A percentile compares a stretch with the other conserved stretches of the same genome.
Evolutionary conservation across 2,113 vertebrate species (phyloP).

Genomic region (Chlorodrepanis virens): DNA sequence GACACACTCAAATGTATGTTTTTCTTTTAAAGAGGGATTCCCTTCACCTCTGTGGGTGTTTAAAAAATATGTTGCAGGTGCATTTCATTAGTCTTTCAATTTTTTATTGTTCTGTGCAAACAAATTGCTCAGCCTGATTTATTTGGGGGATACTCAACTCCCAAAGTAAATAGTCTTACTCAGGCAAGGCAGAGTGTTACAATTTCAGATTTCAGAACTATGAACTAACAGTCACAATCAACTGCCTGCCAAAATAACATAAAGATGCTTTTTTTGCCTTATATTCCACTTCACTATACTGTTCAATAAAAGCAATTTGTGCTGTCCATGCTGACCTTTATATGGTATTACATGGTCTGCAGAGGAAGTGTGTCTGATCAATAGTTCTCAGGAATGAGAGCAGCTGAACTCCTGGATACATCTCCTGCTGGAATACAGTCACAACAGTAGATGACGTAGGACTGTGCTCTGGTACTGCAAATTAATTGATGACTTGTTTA

Average conservation of each 20-base stretch:
- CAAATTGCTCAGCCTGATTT: slow-evolving; percentile 9
- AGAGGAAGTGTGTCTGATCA: slow-evolving; percentile 22
- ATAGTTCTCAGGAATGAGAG: neutral
- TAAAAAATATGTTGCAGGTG: neutral
- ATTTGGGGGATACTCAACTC: slow-evolving; percentile 9
- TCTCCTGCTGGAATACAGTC: neutral
- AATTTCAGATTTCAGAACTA: neutral
- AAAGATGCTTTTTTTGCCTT: neutral
- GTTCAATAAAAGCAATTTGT: slow-evolving; percentile 54
- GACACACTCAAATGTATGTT: neutral
- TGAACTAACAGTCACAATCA: neutral
- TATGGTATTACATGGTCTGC: neutral
- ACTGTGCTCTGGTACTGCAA: neutral
- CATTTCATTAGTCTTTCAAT: slow-evolving; percentile 36
- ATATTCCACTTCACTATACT: slow-evolving; percentile 1
- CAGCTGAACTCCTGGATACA: neutral
- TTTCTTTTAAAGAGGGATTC: neutral
- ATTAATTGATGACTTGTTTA: neutral
- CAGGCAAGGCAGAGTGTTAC: neutral
- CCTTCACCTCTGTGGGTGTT: neutral
- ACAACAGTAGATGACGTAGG: neutral
- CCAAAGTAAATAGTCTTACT: neutral
- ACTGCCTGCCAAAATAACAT: slow-evolving; percentile 9
- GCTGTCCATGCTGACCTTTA: slow-evolving; percentile 10
- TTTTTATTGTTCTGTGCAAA: neutral